Evolutionary conservation across 2,113 vertebrate genomes (phyloP).

Genomic region (Abramis brama): DNA sequence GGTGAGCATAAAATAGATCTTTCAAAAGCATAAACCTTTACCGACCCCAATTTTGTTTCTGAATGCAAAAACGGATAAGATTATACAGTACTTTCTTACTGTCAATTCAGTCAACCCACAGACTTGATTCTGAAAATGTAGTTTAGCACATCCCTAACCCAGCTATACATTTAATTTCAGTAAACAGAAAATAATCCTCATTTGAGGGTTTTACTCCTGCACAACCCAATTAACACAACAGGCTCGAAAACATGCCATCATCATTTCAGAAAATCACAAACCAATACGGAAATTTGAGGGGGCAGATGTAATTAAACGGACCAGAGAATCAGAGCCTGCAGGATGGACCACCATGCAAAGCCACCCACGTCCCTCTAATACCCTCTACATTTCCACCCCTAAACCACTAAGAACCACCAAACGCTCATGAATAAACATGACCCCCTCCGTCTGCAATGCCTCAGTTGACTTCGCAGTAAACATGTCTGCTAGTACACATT

Average conservation of each 20-base stretch:
- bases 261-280: slow-evolving; percentile 2
- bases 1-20: background rate
- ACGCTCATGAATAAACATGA: slow-evolving; percentile 38
- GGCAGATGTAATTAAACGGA: background rate
- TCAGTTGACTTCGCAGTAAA: slow-evolving; percentile 13
- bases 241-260: background rate
- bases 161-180: background rate
- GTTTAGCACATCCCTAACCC: background rate
- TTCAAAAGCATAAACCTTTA: no score
- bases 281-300: background rate
- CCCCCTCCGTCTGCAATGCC: background rate
- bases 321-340: background rate
- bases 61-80: no score
- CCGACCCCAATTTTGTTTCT: no score
- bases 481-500: background rate
- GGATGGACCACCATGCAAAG: slow-evolving; percentile 13
- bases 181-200: background rate
- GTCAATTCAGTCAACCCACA: background rate
- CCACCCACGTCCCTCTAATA: background rate
- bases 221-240: slow-evolving; percentile 7
- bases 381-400: background rate
- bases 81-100: background rate
- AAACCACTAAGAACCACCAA: background rate
- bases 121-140: background rate
- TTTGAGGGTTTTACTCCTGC: background rate